These are phyloP conservation scores for Proisotoma minuta DNA, from an alignment of 2,888 invertebrate species.

Conservation along the genomic window DNA sequence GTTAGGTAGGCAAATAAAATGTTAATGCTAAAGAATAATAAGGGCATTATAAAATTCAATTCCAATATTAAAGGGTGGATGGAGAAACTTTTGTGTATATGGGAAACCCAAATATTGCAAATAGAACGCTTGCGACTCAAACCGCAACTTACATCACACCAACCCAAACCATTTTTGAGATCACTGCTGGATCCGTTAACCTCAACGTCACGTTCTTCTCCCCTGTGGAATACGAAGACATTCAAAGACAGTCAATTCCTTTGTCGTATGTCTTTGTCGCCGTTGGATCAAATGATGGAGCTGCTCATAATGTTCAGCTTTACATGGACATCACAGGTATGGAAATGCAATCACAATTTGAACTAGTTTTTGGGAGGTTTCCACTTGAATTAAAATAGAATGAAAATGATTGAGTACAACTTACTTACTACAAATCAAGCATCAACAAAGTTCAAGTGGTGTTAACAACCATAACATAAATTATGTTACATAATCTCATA, in stretches of 20 bases:
- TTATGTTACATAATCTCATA: no score
- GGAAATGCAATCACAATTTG: no score
- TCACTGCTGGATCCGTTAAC: conserved; percentile 35
- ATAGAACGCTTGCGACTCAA: conserved; percentile 24
- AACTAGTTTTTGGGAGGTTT: no score
- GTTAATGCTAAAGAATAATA: no score
- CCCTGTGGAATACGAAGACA: conserved; percentile 36
- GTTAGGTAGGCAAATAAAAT: no score
- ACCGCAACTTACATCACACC: conserved; percentile 25
- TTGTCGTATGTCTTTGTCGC: conserved; percentile 33
- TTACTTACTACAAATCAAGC: no score
- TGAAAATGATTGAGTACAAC: no score
- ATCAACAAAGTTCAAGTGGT: no score
- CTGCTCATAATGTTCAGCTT: conserved; percentile 32
- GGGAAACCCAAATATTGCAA: conserved; percentile 22
- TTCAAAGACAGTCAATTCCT: conserved; percentile 36
- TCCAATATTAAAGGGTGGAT: no score
- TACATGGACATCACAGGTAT: conserved; percentile 40
- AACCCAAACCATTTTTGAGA: conserved; percentile 33
- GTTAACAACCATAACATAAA: no score
- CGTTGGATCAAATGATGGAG: conserved; percentile 28
- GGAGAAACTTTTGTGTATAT: conserved; percentile 29
- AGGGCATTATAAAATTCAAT: no score
- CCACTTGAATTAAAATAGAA: no score
- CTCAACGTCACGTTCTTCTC: conserved; percentile 37